phyloP scores from a whole-genome alignment of 2,888 invertebrate species.

The Campoplex capitator region DNA sequence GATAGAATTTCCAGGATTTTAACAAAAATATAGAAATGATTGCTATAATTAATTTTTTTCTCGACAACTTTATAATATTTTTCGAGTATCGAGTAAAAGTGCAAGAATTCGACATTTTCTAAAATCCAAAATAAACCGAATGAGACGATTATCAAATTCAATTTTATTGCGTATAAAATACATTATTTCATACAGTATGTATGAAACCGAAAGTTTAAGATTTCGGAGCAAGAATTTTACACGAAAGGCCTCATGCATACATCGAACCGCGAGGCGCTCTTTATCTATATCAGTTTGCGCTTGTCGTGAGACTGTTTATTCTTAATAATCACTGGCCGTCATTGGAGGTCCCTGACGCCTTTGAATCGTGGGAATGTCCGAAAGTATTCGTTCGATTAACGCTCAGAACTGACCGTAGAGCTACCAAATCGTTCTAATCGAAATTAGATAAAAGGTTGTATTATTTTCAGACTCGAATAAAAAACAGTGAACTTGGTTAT shows the following conservation, averaged over 20 bases:
- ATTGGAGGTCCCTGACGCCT: conserved; percentile 63
- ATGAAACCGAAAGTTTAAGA: background rate
- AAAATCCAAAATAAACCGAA: too few relatives aligned
- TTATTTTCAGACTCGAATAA: conserved; percentile 14
- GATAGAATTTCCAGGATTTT: too few relatives aligned
- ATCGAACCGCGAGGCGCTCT: conserved; percentile 48
- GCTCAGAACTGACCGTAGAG: conserved; percentile 5
- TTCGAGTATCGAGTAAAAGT: too few relatives aligned
- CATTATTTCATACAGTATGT: too few relatives aligned
- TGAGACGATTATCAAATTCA: too few relatives aligned
- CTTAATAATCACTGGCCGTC: conserved; percentile 58
- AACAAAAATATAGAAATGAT: too few relatives aligned
- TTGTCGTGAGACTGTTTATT: conserved; percentile 63
- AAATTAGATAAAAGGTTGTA: conserved; percentile 9
- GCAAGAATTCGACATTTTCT: too few relatives aligned
- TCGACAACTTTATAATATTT: too few relatives aligned
- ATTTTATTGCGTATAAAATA: too few relatives aligned
- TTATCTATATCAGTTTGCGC: conserved; percentile 68
- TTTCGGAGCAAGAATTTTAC: background rate
- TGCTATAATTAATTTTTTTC: too few relatives aligned
- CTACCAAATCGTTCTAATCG: conserved; percentile 21
- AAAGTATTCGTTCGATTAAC: conserved; percentile 43
- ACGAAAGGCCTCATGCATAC: conserved; percentile 3
- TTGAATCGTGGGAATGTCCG: conserved; percentile 65
- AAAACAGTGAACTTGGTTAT: conserved; percentile 16